A percentile compares a stretch with the other conserved stretches of the same genome.
phyloP scores from a whole-genome alignment of 1,140 invertebrate genomes.

The Agrypnia vestita region DNA sequence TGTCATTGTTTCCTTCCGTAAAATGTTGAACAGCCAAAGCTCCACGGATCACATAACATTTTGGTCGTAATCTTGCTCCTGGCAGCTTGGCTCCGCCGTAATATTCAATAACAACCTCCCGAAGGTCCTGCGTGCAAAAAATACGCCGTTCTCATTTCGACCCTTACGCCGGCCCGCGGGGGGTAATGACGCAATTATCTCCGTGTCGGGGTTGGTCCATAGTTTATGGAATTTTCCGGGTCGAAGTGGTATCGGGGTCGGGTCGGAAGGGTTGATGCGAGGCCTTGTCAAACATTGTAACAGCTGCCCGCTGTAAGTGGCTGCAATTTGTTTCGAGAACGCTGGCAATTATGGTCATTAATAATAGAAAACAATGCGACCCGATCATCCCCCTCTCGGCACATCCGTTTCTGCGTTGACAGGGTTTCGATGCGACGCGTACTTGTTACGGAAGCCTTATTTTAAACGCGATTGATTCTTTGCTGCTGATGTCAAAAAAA shows the following conservation, averaged over 20 bases:
- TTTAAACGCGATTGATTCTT: too few relatives aligned
- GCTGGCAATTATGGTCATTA: constrained; percentile 8
- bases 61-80: not conserved
- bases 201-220: constrained; percentile 20
- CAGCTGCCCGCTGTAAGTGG: constrained; percentile 25
- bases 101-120: not conserved
- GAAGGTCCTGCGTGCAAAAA: not conserved
- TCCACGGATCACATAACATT: not conserved
- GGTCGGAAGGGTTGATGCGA: not conserved
- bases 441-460: too few relatives aligned
- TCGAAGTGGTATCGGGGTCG: constrained; percentile 5
- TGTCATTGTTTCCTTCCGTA: too few relatives aligned
- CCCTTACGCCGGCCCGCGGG: constrained; percentile 3
- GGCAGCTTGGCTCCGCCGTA: not conserved
- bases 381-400: not conserved
- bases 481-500: too few relatives aligned
- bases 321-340: not conserved
- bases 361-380: constrained; percentile 19
- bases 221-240: constrained; percentile 43
- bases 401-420: not conserved
- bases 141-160: constrained; percentile 22
- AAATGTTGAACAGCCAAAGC: not conserved
- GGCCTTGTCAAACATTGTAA: constrained; percentile 33
- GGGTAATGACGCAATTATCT: constrained; percentile 43
- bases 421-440: too few relatives aligned